Percentiles rank a stretch among this genome's conserved stretches.
These are phyloP conservation scores for Grus americana DNA, from an alignment of 2,113 vertebrate species.

Conservation along the genomic window DNA sequence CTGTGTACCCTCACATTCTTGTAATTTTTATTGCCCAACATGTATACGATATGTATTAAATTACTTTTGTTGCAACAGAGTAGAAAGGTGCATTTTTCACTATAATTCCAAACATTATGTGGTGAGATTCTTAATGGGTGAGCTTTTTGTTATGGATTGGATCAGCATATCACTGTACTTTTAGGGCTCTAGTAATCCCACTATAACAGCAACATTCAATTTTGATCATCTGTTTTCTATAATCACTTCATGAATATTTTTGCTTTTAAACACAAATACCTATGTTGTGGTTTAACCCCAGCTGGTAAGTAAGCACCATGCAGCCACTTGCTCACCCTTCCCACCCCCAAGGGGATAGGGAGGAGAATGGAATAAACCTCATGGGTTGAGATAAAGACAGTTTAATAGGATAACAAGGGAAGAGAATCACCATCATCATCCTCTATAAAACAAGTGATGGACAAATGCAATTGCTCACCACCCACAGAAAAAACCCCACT, in stretches of 20 bases:
- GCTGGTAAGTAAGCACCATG: too few relatives aligned
- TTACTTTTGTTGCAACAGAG: constrained; percentile 35
- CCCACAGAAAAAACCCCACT: too few relatives aligned
- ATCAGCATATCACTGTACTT: not conserved
- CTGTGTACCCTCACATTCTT: not conserved
- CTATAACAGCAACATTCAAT: not conserved
- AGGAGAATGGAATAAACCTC: too few relatives aligned
- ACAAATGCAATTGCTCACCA: too few relatives aligned
- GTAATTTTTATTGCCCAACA: not conserved
- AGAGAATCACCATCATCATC: too few relatives aligned
- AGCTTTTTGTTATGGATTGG: not conserved
- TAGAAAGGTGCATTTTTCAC: constrained; percentile 38
- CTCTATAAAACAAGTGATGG: too few relatives aligned
- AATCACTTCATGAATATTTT: not conserved
- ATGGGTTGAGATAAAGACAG: too few relatives aligned
- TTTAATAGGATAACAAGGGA: too few relatives aligned
- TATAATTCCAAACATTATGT: not conserved
- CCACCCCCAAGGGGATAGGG: too few relatives aligned
- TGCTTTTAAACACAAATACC: constrained; percentile 1
- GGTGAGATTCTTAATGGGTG: not conserved
- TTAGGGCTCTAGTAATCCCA: not conserved
- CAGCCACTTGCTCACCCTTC: too few relatives aligned
- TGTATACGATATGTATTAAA: constrained; percentile 26
- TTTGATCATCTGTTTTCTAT: constrained; percentile 38
- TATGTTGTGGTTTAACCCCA: not conserved